Evolutionary conservation across 2,888 invertebrate genomes (phyloP).

Genomic region (Pelosia muscerda): DNA sequence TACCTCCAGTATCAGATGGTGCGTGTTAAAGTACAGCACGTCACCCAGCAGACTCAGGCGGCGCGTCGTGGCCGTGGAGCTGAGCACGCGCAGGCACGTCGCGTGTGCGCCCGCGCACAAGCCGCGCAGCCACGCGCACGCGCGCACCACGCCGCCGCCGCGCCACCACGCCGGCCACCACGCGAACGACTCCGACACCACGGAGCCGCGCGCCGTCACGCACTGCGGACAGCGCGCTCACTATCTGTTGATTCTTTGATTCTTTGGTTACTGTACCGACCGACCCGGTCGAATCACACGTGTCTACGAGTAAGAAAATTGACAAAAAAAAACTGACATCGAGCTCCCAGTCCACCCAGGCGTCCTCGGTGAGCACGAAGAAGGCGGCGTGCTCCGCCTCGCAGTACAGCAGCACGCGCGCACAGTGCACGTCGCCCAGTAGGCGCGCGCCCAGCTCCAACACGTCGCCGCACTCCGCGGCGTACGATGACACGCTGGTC

Average conservation of each 20-base stretch:
- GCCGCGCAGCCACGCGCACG: constrained; percentile 9
- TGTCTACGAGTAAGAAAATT: not conserved
- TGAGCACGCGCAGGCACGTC: constrained; percentile 49
- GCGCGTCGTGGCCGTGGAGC: constrained; percentile 5
- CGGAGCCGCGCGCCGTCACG: constrained; percentile 34
- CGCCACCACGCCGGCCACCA: constrained; percentile 66
- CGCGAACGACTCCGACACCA: constrained; percentile 58
- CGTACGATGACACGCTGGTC: not conserved
- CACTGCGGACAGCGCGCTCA: constrained; percentile 1
- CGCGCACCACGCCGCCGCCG: constrained; percentile 52
- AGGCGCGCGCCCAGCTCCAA: constrained; percentile 74
- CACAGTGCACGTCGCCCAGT: constrained; percentile 69
- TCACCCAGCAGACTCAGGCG: constrained; percentile 54
- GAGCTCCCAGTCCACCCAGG: constrained; percentile 64
- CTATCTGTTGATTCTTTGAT: too few relatives aligned
- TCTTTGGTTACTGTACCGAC: too few relatives aligned
- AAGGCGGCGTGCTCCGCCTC: constrained; percentile 63
- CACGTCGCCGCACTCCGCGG: constrained; percentile 43
- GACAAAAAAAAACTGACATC: constrained; percentile 55
- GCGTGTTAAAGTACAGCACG: not conserved
- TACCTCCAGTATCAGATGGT: constrained; percentile 4
- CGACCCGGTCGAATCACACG: too few relatives aligned
- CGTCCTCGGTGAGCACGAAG: constrained; percentile 72
- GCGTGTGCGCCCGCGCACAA: constrained; percentile 28
- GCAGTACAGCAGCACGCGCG: constrained; percentile 58